Base-by-base conservation (phyloP, 2,888 invertebrate genomes). In the Catocala fraxini region DNA sequence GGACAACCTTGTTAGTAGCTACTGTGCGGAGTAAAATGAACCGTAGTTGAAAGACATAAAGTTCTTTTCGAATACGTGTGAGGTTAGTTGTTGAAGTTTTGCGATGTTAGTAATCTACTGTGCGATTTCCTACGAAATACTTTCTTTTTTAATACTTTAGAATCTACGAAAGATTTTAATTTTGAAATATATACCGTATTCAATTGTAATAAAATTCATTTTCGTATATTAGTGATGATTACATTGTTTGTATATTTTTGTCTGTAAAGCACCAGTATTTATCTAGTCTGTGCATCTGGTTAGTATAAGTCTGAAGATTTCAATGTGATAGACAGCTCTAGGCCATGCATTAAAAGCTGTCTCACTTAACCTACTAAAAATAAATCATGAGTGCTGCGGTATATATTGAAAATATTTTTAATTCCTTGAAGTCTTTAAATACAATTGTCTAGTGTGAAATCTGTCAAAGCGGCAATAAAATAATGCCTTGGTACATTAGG, bases 311-410 rank as follows among this genome's bases (percentile, higher is more conserved):
- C 11, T 48, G 56, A 67, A 25, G 3, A 25, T 25, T 4, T 25
- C 25, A 25, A 25, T 25, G 25, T 65, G 65, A 66, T 59, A 54
- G 73, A 71, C 65, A 75, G 61, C 64, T 72, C 64, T 59, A 64
- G 46, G 65, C 52, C 71, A 73, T 67, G 76, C 71, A 47, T 51
- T 55, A 5, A 10, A 4, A 25, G 25, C 25, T 25, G 25, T 25
- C 25, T 25, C 25, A 25, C 25, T 25, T 25, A 25, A 25, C 25
- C 25, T 25, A 25, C 25, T 25, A 25, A 25, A 25, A 25, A 25
- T 25, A 3, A 25, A 25, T 25, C 25, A 25, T 25, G 25, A 25
- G 25, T 25, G 25, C 25, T 25, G 25, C 0, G 25, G 25, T 25
- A 25, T 25, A 25, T 25, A 25, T 25, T 25, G 25, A 25, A 25